Evolutionary conservation across 2,888 invertebrate species (phyloP).

Genomic region (Aelia acuminata): DNA sequence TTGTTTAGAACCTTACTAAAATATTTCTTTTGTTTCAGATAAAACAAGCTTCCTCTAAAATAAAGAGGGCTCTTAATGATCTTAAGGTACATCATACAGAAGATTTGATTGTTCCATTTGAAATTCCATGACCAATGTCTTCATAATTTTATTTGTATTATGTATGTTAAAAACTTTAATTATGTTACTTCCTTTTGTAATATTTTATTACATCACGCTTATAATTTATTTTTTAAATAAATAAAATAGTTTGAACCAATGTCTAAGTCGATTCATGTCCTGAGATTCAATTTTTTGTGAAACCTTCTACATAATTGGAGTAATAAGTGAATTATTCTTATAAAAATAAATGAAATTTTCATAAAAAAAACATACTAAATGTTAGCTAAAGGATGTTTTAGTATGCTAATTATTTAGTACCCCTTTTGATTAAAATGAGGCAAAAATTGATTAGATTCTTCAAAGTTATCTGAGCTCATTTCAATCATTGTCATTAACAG

Average conservation of each 20-base stretch:
- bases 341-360: no score
- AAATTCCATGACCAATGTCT: constrained; percentile 75
- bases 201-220: not conserved
- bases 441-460: no score
- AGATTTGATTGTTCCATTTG: constrained; percentile 90
- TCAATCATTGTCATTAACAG: no score
- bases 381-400: no score
- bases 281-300: not conserved
- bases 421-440: no score
- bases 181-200: not conserved
- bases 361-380: no score
- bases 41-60: constrained; percentile 78
- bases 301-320: not conserved
- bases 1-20: no score
- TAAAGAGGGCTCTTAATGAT: constrained; percentile 80
- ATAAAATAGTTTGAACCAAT: not conserved
- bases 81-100: constrained; percentile 91
- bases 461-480: no score
- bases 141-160: not conserved
- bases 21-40: constrained; percentile 78
- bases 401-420: no score
- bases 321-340: no score
- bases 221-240: constrained; percentile 9
- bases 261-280: not conserved
- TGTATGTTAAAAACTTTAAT: not conserved